phyloP scores from a whole-genome alignment of 2,113 vertebrate species.

The Boulengeromyrus knoepffleri region DNA sequence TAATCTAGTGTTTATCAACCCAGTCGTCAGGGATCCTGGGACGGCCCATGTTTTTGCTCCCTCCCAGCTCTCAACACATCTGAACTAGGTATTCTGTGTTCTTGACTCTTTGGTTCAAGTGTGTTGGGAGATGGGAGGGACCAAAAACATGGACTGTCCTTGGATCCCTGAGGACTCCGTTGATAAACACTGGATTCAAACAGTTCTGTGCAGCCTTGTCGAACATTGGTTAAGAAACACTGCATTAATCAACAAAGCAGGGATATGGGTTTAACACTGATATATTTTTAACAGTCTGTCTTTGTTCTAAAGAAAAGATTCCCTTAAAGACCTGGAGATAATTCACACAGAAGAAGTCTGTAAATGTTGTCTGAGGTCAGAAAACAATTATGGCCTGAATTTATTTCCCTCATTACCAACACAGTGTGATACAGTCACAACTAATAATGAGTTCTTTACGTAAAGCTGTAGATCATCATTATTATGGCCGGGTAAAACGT shows the following conservation, averaged over 20 bases:
- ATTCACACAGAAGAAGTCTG: not conserved
- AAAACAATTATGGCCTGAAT: not conserved
- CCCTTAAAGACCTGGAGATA: not conserved
- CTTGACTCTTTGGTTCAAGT: not conserved
- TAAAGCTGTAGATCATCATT: not conserved
- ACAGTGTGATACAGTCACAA: not conserved
- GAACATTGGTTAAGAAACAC: not conserved
- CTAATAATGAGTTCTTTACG: not conserved
- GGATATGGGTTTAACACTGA: not conserved
- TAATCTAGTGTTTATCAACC: not conserved
- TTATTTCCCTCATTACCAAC: not conserved
- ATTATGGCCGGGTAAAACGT: not conserved
- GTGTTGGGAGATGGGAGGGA: not conserved
- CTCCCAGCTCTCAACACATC: not conserved
- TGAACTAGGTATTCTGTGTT: not conserved
- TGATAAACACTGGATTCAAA: not conserved
- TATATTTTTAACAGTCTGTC: not conserved
- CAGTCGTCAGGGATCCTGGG: not conserved
- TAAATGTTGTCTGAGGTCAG: not conserved
- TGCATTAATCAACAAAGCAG: not conserved
- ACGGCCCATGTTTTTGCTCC: not conserved
- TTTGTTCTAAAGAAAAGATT: not conserved
- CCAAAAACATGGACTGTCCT: not conserved
- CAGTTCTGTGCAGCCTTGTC: not conserved
- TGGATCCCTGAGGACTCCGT: not conserved